Conservation (phyloP, 2,113 vertebrate genomes). For the Glaucidium brasilianum region DNA sequence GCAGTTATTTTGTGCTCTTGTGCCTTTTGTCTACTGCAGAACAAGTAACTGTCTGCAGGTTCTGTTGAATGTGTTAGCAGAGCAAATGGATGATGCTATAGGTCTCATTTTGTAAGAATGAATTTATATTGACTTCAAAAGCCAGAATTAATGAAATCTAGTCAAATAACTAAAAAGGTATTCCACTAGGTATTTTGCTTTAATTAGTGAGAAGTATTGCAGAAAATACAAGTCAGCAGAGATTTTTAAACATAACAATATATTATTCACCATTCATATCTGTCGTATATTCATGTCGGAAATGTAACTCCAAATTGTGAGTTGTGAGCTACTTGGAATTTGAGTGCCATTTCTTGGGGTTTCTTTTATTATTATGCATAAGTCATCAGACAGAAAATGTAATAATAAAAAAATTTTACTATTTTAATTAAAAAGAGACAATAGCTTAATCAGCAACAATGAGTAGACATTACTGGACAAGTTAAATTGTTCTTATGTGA, state of each 20-base stretch:
- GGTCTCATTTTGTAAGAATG: conserved; percentile 26
- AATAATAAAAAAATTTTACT: neutral
- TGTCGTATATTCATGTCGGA: neutral
- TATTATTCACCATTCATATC: conserved; percentile 2
- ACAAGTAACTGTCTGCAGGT: neutral
- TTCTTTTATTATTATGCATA: neutral
- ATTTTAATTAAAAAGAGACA: neutral
- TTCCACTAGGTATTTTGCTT: conserved; percentile 60
- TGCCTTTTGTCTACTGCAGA: neutral
- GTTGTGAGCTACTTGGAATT: neutral
- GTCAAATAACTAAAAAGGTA: conserved; percentile 55
- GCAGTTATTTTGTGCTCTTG: neutral
- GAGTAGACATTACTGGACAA: neutral
- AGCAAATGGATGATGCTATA: conserved; percentile 12
- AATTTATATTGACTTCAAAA: conserved; percentile 64
- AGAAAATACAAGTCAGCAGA: conserved; percentile 45
- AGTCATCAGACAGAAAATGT: neutral
- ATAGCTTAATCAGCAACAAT: neutral
- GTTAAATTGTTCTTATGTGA: neutral
- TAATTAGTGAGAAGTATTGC: conserved; percentile 64
- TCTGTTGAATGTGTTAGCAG: neutral
- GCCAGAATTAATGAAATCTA: conserved; percentile 64
- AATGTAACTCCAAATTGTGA: neutral
- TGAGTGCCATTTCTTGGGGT: neutral
- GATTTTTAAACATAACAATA: conserved; percentile 24